Evolutionary conservation across 2,113 vertebrate genomes (phyloP), one percentile per base, ranked within the genome.

Genomic region (Seriola rivoliana): DNA sequence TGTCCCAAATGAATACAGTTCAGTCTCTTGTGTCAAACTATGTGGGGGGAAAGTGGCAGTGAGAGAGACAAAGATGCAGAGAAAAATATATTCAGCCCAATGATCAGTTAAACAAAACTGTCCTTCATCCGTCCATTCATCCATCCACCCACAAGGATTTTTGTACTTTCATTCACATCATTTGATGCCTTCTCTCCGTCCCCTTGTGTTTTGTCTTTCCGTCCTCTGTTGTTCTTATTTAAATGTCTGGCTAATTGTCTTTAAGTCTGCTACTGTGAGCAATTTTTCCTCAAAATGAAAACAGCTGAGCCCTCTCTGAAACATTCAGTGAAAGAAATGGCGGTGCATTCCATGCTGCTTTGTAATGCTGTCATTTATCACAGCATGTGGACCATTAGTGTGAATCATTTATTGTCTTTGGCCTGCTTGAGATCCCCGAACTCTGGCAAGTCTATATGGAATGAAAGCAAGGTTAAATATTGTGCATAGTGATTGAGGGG

Each of bases 381-480:
- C 89, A 90, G 89, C 84, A 48, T 85, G 91, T 48, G 64, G 74
- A 80, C 87, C 83, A 88, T 92, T 87, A 90, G 76, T 82, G 75
- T 88, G 87, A 88, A 91, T 93, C 84, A 80, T 90, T 86, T 89
- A 89, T 92, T 91, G 85, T 90, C 82, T 91, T 88, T 92, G 89
- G 88, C 85, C 17, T 81, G 74, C 66, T 60, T 38, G 44, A 85
- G 44, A 87, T 69, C 70, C 72, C 59, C 25, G 16, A 64, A 81
- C 81, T 85, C 77, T 78, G 80, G 73, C 66, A 80, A 78, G 76
- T 82, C 75, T 80, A 32, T 75, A 68, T 58, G 69, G 57, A 85
- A 71, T 25, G 57, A 73, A 70, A 84, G 71, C 21, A 32, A 36
- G 32, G 64, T 78, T 67, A 84, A 79, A 81, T 65, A 77, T 65